Evolutionary conservation across 2,797 vertebrate genomes (phyloP), one percentile per base, ranked within the genome.

Genomic region (Avahi laniger): DNA sequence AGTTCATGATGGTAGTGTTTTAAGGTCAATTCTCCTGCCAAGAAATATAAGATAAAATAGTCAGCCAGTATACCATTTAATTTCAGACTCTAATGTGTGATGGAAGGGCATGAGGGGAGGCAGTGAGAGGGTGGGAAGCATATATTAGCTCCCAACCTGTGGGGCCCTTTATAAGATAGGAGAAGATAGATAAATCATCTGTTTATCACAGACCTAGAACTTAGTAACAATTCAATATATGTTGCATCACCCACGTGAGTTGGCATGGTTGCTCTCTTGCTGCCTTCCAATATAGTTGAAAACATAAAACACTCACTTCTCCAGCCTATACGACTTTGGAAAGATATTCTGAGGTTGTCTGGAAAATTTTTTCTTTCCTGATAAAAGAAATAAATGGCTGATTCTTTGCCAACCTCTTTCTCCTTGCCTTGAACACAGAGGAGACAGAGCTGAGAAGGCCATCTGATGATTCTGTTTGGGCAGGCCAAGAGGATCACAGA

Each of bases 61-160:
- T n/a, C 46, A 73, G 59, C 48, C 33, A 24, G 1, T 43, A 13
- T 7, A 4, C 20, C 3, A n/a, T 67, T 84, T 46, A 41, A 84
- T 63, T 88, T 81, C 5, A 91, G 22, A 70, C 20, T 4, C 3
- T 48, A 89, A 35, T 28, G 0, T 48, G 3, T 30, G 13, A n/a
- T 8, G 12, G 17, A 38, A 26, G 22, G 14, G 18, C 0, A 48
- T 5, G 3, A 1, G 7, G 1, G 7, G 2, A 15, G 35, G 4
- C 6, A 41, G 13, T 18, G 3, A 5, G 10, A 84, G 4, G 10
- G 33, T 9, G 28, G 7, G 3, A 61, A 72, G 3, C 28, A 35
- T 10, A 8, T 38, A 28, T 63, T 50, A 24, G 7, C 13, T 67
- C 8, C 41, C 1, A 73, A 38, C 1, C 0, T 46, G 2, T 28